These are phyloP conservation scores for Acanthaster planci DNA, from an alignment of 35 echinoderm and acorn worm species.

Conservation along the genomic window DNA sequence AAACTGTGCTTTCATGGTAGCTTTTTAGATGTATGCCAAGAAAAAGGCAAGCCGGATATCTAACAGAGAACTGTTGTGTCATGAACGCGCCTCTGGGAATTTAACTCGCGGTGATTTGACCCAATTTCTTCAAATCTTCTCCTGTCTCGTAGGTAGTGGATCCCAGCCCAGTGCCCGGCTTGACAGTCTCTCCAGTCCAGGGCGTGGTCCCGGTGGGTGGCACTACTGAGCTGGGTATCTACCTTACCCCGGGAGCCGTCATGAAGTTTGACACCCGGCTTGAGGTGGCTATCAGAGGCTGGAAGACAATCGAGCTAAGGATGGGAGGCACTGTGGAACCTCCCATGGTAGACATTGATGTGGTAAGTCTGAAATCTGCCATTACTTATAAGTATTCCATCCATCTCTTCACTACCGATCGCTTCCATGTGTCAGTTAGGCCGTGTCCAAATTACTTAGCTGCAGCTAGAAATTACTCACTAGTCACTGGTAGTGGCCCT, in stretches of 20 bases:
- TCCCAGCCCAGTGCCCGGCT: slow-evolving; percentile 87
- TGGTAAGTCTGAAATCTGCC: slow-evolving; percentile 42
- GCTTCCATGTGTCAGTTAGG: too few relatives aligned
- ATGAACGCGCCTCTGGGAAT: neutral
- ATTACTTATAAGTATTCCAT: too few relatives aligned
- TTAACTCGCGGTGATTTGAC: neutral
- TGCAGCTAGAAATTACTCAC: too few relatives aligned
- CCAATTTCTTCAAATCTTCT: neutral
- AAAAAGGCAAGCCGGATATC: neutral
- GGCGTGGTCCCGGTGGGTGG: slow-evolving; percentile 92
- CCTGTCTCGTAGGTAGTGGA: slow-evolving; percentile 72
- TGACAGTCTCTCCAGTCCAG: slow-evolving; percentile 81
- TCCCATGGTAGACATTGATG: slow-evolving; percentile 88
- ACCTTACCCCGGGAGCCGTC: slow-evolving; percentile 80
- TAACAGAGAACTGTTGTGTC: too few relatives aligned
- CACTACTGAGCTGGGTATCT: slow-evolving; percentile 79
- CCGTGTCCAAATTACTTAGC: too few relatives aligned
- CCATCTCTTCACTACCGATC: too few relatives aligned
- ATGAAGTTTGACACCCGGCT: slow-evolving; percentile 99
- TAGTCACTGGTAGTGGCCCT: too few relatives aligned
- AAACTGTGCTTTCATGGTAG: too few relatives aligned
- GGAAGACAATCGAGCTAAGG: slow-evolving; percentile 97
- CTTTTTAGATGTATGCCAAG: too few relatives aligned
- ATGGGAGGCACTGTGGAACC: slow-evolving; percentile 97
- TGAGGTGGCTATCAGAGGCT: slow-evolving; percentile 91